Evolutionary conservation across 1,140 invertebrate genomes (phyloP), one percentile per base, ranked within the genome.

Genomic region (Mesaphorura yosii): DNA sequence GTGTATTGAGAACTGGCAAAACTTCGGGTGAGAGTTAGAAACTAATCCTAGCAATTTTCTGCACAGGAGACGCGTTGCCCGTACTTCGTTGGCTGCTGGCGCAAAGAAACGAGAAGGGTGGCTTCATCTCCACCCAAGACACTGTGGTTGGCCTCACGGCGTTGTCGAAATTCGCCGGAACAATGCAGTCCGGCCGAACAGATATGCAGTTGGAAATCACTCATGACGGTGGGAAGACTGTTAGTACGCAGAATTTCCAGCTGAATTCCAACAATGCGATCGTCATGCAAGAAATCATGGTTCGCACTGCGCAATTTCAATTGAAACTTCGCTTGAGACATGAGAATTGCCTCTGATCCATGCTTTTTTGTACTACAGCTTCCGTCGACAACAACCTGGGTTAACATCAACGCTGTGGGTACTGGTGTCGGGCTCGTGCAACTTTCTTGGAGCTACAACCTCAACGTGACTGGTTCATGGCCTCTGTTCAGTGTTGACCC

Each of bases 401-500:
- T 86, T 0, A 77, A 77, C 25, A 72, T 88, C 14, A 76, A 77
- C 22, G 87, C 85, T 0, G 76, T 76, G 27, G 92, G 93, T 7
- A 76, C 73, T 28, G 92, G 92, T 29, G 78, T 92, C 65, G 86
- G 81, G 0, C 67, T 94, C 39, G 75, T 90, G 28, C 87, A 90
- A 68, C 77, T 95, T 1, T 81, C 80, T 2, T 88, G 85, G 62
- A 75, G 75, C 41, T 91, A 90, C 65, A 86, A 88, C 68, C 77
- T 88, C 28, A 88, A 90, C 68, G 86, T 91, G 4, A 90, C 88
- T 17, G 86, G 83, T 12, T 81, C 88, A 17, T 88, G 84, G 78
- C 89, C 90, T 1, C 72, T 88, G 19, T 95, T 92, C 68, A 84
- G 80, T 5, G 72, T 94, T 3, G 88, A 92, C 71, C 88, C 88